Evolutionary conservation across 37 sponge, comb jelly and placozoan genomes (phyloP), one percentile per base, ranked within the genome.

Genomic region (Eunapius fragilis): DNA sequence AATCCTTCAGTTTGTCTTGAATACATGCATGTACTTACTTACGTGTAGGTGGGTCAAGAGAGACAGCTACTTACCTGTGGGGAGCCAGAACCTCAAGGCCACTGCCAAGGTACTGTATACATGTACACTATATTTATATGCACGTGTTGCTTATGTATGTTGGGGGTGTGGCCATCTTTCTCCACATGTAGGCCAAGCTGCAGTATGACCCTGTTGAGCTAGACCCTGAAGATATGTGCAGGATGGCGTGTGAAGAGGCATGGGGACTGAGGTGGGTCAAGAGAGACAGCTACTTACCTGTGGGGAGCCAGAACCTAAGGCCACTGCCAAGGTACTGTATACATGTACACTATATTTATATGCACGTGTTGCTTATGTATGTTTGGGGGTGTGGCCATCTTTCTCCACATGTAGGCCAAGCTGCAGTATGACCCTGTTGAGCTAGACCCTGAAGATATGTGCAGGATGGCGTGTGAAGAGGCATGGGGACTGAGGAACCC

Each of bases 371-470:
- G n/a, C n/a, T 3, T 36, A 12, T 36, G 67, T 80, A 67, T 80
- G 37, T 76, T 4, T 76, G 67, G 7, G 30, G 4, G 47, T 45
- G 47, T 45, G 47, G 9, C 4, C 47, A 45, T 0, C 14, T 58
- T 10, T 19, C 14, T 11, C 1, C 14, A 11, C 58, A 58, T 58
- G 58, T 11, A 92, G 86, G 99, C 99, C 35, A 99, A 99, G 87
- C 95, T 99, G 47, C 82, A 98, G 7, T 99, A 99, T 75, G 96
- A 97, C 73, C 99, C 99, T 1, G 93, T 99, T 33, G 99, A 99
- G 77, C 74, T 99, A 24, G 99, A 99, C 77, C 98, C 98, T 69
- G 99, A 99, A 80, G 99, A 99, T 69, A 99, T 99, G 99, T 99
- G 99, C 83, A 89, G 99, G 30, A 99, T 99, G 99, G 99, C 99